phyloP scores from a whole-genome alignment of 2,888 invertebrate species.

The Pristionchus maxplancki region DNA sequence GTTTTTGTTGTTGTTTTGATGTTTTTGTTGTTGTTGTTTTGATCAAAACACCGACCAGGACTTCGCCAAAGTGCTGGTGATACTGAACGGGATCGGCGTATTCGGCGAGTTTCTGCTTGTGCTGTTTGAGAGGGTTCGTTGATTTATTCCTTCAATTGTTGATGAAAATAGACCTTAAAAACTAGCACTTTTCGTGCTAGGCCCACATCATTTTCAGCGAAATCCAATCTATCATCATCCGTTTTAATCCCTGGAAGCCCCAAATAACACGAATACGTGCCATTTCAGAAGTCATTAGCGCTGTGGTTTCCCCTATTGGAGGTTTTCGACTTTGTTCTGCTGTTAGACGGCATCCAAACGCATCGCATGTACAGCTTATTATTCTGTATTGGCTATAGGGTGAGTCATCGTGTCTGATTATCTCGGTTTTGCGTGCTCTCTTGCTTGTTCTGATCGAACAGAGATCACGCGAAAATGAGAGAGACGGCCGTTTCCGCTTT shows the following conservation, averaged over 20 bases:
- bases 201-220: too few species aligned
- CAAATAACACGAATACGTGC: too few species aligned
- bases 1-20: background rate
- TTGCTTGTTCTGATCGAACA: background rate
- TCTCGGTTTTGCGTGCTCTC: too few species aligned
- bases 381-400: background rate
- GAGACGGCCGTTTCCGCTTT: background rate
- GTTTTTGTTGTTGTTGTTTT: too few species aligned
- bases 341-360: background rate
- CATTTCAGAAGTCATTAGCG: background rate
- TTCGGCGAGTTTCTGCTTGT: background rate
- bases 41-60: background rate
- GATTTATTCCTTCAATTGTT: background rate
- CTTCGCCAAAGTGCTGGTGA: background rate
- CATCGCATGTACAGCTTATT: background rate
- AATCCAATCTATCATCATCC: too few species aligned
- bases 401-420: background rate
- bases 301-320: background rate
- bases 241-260: too few species aligned
- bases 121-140: background rate
- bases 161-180: too few species aligned
- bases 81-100: background rate
- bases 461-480: background rate
- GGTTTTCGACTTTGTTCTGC: background rate
- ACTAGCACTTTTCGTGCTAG: too few species aligned